phyloP scores from a whole-genome alignment of 2,113 vertebrate species.

The Chlorocebus sabaeus region DNA sequence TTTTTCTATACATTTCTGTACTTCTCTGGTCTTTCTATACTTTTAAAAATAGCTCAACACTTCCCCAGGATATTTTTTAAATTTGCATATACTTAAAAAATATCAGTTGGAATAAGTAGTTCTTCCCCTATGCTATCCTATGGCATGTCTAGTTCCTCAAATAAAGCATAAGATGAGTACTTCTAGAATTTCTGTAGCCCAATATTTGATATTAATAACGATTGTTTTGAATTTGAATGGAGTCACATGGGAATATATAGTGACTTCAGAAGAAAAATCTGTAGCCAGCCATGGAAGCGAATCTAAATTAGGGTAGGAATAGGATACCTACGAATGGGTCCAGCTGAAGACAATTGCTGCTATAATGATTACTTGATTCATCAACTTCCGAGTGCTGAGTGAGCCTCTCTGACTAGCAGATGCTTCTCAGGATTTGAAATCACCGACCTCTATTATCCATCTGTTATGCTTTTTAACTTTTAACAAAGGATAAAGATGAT shows the following conservation, averaged over 20 bases:
- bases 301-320: background rate
- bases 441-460: background rate
- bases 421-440: background rate
- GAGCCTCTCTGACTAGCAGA: background rate
- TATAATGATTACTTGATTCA: background rate
- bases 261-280: background rate
- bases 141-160: background rate
- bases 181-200: background rate
- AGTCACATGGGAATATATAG: background rate
- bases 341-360: background rate
- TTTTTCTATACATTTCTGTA: background rate
- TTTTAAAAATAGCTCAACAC: background rate
- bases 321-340: background rate
- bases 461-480: background rate
- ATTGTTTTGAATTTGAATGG: background rate
- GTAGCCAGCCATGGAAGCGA: background rate
- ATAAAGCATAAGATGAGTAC: background rate
- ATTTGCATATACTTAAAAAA: background rate
- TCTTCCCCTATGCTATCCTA: background rate
- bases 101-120: background rate
- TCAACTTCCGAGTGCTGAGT: background rate
- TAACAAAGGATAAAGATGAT: background rate
- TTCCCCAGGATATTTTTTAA: background rate
- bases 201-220: background rate
- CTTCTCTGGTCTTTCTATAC: background rate